phyloP scores from a whole-genome alignment of 2,888 invertebrate species.

The Rhagonycha lutea region DNA sequence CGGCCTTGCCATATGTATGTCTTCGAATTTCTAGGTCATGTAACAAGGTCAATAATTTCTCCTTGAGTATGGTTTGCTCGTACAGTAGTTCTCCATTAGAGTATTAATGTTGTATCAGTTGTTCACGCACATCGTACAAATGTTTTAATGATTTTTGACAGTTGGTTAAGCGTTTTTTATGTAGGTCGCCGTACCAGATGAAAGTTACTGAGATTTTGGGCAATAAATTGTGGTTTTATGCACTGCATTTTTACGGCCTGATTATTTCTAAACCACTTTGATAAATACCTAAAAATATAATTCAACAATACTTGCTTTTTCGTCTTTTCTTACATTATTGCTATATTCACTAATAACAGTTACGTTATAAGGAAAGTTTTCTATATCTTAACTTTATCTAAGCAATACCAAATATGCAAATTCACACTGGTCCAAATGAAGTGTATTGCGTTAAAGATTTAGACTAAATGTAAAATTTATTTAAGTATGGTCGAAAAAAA shows the following conservation, averaged over 20 bases:
- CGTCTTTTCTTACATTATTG: slow-evolving; percentile 20
- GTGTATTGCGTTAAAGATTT: too few species aligned
- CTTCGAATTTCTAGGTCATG: slow-evolving; percentile 57
- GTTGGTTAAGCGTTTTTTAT: slow-evolving; percentile 34
- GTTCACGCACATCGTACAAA: slow-evolving; percentile 29
- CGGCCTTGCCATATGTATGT: slow-evolving; percentile 54
- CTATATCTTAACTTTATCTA: not conserved
- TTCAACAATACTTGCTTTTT: slow-evolving; percentile 22
- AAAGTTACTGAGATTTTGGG: slow-evolving; percentile 42
- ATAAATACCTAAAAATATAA: slow-evolving; percentile 21
- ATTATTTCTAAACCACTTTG: slow-evolving; percentile 36
- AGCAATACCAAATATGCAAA: not conserved
- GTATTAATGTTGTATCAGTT: slow-evolving; percentile 29
- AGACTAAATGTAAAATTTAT: too few species aligned
- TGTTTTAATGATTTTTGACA: slow-evolving; percentile 42
- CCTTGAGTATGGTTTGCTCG: slow-evolving; percentile 41
- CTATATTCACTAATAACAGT: slow-evolving; percentile 3
- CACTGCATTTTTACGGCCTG: slow-evolving; percentile 43
- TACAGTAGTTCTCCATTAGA: slow-evolving; percentile 43
- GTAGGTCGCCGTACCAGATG: slow-evolving; percentile 43
- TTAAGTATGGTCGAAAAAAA: too few species aligned
- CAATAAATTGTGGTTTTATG: slow-evolving; percentile 37
- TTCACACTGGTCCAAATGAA: too few species aligned
- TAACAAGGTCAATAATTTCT: slow-evolving; percentile 59
- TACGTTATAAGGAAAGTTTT: not conserved